Base-by-base conservation (phyloP, 2,888 invertebrate species). In the Drosophila rellima region DNA sequence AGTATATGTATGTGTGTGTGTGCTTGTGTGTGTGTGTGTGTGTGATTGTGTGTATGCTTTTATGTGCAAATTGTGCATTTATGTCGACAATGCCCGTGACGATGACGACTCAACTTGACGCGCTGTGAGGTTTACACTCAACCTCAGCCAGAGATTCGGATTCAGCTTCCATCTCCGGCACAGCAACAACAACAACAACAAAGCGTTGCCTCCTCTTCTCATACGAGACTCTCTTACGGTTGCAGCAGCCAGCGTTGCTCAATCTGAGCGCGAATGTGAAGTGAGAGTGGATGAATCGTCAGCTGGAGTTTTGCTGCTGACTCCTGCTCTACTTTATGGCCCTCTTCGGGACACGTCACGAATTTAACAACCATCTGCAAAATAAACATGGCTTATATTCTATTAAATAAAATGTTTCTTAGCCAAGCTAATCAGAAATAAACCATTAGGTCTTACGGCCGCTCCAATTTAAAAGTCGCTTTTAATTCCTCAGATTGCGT, bases 1-100 rank as follows among this genome's bases (percentile, higher is more conserved):
- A 64, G 62, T 55, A 51, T 23, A 33, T 55, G n/a, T 64, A 35
- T 61, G 44, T 60, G 35, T 64, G 20, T 52, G 50, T 57, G 35
- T 69, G 45, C 44, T 39, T 54, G n/a, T 47, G 17, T 47, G 48
- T 54, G 20, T 47, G 63, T 59, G 35, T 40, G 44, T 26, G 18
- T 44, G 23, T 40, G n/a, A n/a, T n/a, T n/a, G 35, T 60, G 59
- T 60, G 74, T 23, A 51, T 67, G 88, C 88, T 89, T 85, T 85
- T 89, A 82, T 88, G 78, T 73, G 85, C 85, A 86, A 86, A 86
- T 86, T 89, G 85, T 86, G 85, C 85, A 86, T 89, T 86, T 86
- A 86, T 65, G 74, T 82, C 86, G 78, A 85, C 89, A 89, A 85
- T 89, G 75, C 69, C 51, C 67, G 82, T 75, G 51, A 71, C 42